A percentile compares a stretch with the other conserved stretches of the same genome.
phyloP scores from a whole-genome alignment of 2,113 vertebrate species.

The Calonectris borealis region DNA sequence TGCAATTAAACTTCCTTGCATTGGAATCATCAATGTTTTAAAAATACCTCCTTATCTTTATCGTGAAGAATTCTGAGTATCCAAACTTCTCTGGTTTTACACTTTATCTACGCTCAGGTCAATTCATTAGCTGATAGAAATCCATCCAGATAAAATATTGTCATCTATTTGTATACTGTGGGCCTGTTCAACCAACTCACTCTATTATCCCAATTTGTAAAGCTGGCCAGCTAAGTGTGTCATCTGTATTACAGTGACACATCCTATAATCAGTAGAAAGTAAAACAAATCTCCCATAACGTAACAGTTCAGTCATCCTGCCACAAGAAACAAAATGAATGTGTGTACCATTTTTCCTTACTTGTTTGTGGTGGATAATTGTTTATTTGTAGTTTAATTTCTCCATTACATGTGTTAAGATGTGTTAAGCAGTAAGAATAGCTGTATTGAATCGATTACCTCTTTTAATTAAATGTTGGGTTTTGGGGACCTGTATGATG shows the following conservation, averaged over 20 bases:
- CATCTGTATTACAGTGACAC: background rate
- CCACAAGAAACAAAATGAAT: constrained; percentile 1
- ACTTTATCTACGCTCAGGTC: background rate
- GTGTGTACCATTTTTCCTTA: background rate
- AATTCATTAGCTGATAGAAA: constrained; percentile 18
- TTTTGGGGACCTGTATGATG: background rate
- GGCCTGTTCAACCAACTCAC: background rate
- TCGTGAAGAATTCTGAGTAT: background rate
- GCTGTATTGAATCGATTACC: background rate
- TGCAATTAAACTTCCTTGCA: background rate
- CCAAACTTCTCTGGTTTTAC: background rate
- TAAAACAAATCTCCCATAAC: constrained; percentile 36
- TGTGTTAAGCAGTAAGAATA: background rate
- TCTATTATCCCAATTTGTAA: constrained; percentile 38
- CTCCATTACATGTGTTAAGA: background rate
- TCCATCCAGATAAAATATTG: constrained; percentile 5
- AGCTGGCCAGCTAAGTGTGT: constrained; percentile 4
- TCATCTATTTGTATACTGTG: background rate
- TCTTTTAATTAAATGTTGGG: background rate
- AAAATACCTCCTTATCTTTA: background rate
- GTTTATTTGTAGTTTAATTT: background rate
- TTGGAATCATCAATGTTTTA: background rate
- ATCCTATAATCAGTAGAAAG: constrained; percentile 18
- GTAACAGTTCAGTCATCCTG: background rate
- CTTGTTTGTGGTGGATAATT: background rate